phyloP scores from a whole-genome alignment of 2,888 invertebrate species.

The Scaptomyza reducta region DNA sequence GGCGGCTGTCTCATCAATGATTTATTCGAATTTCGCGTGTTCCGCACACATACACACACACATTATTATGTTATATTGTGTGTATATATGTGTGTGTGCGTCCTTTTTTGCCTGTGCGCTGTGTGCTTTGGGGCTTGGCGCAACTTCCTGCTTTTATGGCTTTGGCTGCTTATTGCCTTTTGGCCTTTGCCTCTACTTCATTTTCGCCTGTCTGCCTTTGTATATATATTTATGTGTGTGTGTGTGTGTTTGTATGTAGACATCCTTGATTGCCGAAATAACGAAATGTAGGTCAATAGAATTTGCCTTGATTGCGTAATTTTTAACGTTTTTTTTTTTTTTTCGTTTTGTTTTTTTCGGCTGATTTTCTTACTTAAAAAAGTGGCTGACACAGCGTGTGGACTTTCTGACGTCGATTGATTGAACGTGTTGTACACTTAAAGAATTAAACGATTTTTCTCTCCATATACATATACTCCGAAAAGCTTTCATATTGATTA shows the following conservation, averaged over 20 bases:
- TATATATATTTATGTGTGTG: conserved; percentile 9
- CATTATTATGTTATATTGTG: conserved; percentile 9
- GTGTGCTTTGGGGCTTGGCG: conserved; percentile 61
- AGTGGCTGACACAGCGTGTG: conserved; percentile 1
- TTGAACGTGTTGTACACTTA: neutral
- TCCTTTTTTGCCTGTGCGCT: conserved; percentile 43
- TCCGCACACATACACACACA: conserved; percentile 34
- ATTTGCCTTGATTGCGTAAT: conserved; percentile 63
- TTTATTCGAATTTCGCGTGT: conserved; percentile 77
- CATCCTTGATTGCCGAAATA: conserved; percentile 65
- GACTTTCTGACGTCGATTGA: conserved; percentile 13
- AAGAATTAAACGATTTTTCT: neutral
- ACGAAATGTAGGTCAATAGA: conserved; percentile 74
- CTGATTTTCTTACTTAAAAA: conserved; percentile 13
- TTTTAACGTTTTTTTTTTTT: conserved; percentile 28
- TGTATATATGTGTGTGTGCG: conserved; percentile 25
- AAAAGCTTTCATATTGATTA: no score
- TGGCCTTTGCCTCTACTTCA: conserved; percentile 42
- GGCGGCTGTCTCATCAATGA: conserved; percentile 67
- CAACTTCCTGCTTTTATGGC: conserved; percentile 74
- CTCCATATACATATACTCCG: no score
- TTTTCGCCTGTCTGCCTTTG: conserved; percentile 34
- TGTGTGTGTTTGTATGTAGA: conserved; percentile 36
- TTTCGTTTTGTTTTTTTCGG: no score
- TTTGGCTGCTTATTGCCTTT: conserved; percentile 39